Evolutionary conservation across 2,113 vertebrate species (phyloP), one percentile per base, ranked within the genome.

Genomic region (Dissostichus mawsoni): DNA sequence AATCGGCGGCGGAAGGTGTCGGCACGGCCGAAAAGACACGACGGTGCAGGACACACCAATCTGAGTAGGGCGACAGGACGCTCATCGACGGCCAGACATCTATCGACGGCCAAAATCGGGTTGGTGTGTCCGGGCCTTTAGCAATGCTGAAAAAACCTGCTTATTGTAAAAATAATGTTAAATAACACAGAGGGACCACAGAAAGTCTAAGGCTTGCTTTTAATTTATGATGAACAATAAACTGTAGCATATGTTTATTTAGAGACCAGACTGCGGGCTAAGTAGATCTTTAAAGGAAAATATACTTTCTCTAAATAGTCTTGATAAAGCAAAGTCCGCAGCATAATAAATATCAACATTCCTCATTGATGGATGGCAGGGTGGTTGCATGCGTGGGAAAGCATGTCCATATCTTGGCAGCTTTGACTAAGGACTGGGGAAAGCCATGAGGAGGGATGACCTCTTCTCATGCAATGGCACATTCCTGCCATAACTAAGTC

Each of bases 401-500:
- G 64, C 61, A 50, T 51, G 56, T 72, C 64, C 45, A 29, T 65
- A 76, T 84, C 81, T 75, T 70, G 29, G 83, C 68, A 82, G 80
- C 78, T 68, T 81, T 71, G 85, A 88, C 76, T 69, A 36, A 85
- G 76, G 64, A 77, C 63, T 70, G 48, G 51, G 55, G 65, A 77
- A 74, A 73, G 66, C 76, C 45, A 64, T 52, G 69, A 83, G 79
- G 64, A 91, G 48, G 69, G 69, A 86, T 90, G 90, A 93, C 90
- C 92, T 88, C 80, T 89, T 92, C 89, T 89, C 90, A 92, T 86
- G 90, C 90, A 76, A 83, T 56, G 84, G 66, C 87, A 86, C 89
- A 92, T 92, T 93, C 92, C 90, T 80, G 75, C 80, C 92, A 93
- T 93, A 90, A 68, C 89, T 89, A 68, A 87, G 88, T 58, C 47